These are phyloP conservation scores for Brachyalestes nurse DNA, from an alignment of 2,797 vertebrate genomes.

Conservation along the genomic window DNA sequence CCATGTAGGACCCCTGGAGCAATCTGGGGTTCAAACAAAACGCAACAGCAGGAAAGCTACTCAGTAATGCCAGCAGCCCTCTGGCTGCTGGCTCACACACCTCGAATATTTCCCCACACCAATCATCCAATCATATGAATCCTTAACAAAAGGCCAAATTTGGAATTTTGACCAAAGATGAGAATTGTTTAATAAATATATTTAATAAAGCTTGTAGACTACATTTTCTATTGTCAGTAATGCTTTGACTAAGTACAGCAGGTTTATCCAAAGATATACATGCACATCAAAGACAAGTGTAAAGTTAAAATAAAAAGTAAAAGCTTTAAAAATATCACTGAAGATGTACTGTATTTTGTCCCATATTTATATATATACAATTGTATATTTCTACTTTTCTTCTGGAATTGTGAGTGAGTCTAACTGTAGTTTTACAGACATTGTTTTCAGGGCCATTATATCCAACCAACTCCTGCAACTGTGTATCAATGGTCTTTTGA, in stretches of 20 bases:
- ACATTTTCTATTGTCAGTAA: background rate
- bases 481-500: too few species aligned
- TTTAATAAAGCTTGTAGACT: background rate
- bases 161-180: background rate
- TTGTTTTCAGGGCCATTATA: too few species aligned
- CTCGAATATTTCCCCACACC: background rate
- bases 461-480: too few species aligned
- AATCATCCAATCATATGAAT: background rate
- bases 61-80: constrained; percentile 13
- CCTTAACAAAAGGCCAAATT: background rate
- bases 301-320: too few species aligned
- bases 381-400: too few species aligned
- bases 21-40: constrained; percentile 21
- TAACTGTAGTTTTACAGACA: too few species aligned
- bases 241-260: background rate
- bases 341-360: too few species aligned
- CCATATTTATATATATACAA: background rate
- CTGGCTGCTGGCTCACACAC: constrained; percentile 3
- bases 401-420: too few species aligned
- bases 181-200: background rate
- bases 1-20: constrained; percentile 5
- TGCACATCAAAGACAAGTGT: too few species aligned
- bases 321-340: background rate
- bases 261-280: too few species aligned
- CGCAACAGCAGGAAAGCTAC: constrained; percentile 1